Percentiles rank a stretch among this genome's conserved stretches.
phyloP scores from a whole-genome alignment of 2,888 invertebrate species.

The Stenchaetothrips biformis region DNA sequence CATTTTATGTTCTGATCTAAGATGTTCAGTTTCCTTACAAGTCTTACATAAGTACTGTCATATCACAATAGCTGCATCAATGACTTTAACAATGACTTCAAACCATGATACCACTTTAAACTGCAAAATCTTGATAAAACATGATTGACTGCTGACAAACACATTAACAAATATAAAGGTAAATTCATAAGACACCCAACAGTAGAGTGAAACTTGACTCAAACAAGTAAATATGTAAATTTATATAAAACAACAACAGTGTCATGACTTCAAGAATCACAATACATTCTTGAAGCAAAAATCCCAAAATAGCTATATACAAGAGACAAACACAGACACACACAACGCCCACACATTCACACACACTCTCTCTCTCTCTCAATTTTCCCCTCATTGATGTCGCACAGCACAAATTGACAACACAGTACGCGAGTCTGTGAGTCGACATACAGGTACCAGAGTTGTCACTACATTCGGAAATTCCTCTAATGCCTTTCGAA shows the following conservation, averaged over 20 bases:
- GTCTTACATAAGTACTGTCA: slow-evolving; percentile 11
- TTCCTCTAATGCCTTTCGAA: slow-evolving; percentile 38
- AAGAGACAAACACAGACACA: not conserved
- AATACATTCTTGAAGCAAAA: slow-evolving; percentile 3
- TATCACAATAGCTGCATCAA: slow-evolving; percentile 9
- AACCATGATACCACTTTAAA: not conserved
- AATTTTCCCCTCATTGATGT: slow-evolving; percentile 52
- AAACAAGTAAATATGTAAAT: slow-evolving; percentile 2
- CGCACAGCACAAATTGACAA: slow-evolving; percentile 77
- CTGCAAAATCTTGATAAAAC: slow-evolving; percentile 11
- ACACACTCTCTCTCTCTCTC: too few relatives aligned
- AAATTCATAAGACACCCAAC: slow-evolving; percentile 9
- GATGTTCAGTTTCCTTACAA: not conserved
- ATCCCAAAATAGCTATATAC: not conserved
- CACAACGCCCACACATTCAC: not conserved
- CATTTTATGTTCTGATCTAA: not conserved
- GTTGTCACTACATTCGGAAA: slow-evolving; percentile 61
- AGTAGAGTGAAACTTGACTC: not conserved
- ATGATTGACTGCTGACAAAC: not conserved
- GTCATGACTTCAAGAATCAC: slow-evolving; percentile 18
- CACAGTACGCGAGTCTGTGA: slow-evolving; percentile 77
- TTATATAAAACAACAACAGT: slow-evolving; percentile 19
- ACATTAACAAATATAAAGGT: slow-evolving; percentile 14
- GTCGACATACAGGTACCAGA: slow-evolving; percentile 70
- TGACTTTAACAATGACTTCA: slow-evolving; percentile 6